phyloP scores from a whole-genome alignment of 1,140 invertebrate species.

The Zaprionus camerounensis region DNA sequence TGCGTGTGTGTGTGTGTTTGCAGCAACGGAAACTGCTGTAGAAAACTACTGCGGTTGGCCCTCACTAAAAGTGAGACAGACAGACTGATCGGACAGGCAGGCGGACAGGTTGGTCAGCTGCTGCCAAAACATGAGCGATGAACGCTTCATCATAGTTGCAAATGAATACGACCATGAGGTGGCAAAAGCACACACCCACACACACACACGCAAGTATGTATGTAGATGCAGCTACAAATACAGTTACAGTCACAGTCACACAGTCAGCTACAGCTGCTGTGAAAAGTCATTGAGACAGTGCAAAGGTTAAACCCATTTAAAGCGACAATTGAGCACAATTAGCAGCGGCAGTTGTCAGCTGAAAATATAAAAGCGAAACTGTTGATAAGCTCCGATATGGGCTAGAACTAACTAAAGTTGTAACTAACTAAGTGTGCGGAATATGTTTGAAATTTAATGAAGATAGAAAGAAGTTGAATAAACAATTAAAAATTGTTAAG shows the following conservation, averaged over 20 bases:
- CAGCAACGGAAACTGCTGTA: slow-evolving; percentile 14
- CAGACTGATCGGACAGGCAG: background rate
- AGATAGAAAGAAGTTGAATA: too few species aligned
- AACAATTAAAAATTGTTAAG: too few species aligned
- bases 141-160: slow-evolving; percentile 23
- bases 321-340: slow-evolving; percentile 62
- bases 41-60: slow-evolving; percentile 13
- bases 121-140: slow-evolving; percentile 11
- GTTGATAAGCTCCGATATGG: slow-evolving; percentile 1
- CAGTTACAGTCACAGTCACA: background rate
- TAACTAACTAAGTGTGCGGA: too few species aligned
- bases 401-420: background rate
- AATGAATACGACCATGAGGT: slow-evolving; percentile 28
- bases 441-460: too few species aligned
- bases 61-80: background rate
- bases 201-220: background rate
- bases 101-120: slow-evolving; percentile 6
- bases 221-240: background rate
- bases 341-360: background rate
- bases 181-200: slow-evolving; percentile 1
- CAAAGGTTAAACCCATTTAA: slow-evolving; percentile 61
- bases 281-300: slow-evolving; percentile 39
- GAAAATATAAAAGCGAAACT: background rate
- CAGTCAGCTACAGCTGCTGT: slow-evolving; percentile 9
- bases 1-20: slow-evolving; percentile 1